Evolutionary conservation across 2,888 invertebrate species (phyloP).

Genomic region (Philereme transversata): DNA sequence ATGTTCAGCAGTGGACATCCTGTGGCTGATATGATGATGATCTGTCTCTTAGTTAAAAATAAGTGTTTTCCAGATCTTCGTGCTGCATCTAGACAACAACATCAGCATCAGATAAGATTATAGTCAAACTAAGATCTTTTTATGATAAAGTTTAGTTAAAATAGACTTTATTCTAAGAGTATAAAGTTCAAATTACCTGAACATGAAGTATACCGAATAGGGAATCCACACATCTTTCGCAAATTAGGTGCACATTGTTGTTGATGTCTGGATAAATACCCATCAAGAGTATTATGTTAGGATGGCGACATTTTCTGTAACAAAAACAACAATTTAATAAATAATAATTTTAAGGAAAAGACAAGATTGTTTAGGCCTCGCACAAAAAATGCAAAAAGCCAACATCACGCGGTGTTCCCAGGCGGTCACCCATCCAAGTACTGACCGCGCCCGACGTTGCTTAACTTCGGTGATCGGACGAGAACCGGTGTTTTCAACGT

Average conservation of each 20-base stretch:
- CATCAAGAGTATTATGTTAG: slow-evolving; percentile 80
- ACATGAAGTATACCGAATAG: slow-evolving; percentile 71
- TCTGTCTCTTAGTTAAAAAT: too few species aligned
- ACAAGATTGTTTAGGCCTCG: too few species aligned
- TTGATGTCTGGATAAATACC: slow-evolving; percentile 72
- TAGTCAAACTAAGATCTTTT: too few species aligned
- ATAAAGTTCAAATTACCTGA: slow-evolving; percentile 48
- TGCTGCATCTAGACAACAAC: too few species aligned
- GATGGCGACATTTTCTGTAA: slow-evolving; percentile 79
- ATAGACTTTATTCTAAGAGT: too few species aligned
- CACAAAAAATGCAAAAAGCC: slow-evolving; percentile 27
- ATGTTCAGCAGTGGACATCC: too few species aligned
- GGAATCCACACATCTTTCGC: slow-evolving; percentile 75
- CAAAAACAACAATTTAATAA: not conserved
- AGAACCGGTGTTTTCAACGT: slow-evolving; percentile 71
- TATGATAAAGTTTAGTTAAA: too few species aligned
- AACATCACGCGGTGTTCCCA: slow-evolving; percentile 66
- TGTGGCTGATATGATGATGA: too few species aligned
- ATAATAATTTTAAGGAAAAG: too few species aligned
- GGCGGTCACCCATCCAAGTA: slow-evolving; percentile 76
- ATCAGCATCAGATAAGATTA: too few species aligned
- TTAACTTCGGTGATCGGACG: slow-evolving; percentile 77
- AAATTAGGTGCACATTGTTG: slow-evolving; percentile 69
- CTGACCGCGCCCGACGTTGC: slow-evolving; percentile 74
- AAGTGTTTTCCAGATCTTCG: too few species aligned